Evolutionary conservation across 2,888 invertebrate genomes (phyloP).

Genomic region (Dicranocentrus wangi): DNA sequence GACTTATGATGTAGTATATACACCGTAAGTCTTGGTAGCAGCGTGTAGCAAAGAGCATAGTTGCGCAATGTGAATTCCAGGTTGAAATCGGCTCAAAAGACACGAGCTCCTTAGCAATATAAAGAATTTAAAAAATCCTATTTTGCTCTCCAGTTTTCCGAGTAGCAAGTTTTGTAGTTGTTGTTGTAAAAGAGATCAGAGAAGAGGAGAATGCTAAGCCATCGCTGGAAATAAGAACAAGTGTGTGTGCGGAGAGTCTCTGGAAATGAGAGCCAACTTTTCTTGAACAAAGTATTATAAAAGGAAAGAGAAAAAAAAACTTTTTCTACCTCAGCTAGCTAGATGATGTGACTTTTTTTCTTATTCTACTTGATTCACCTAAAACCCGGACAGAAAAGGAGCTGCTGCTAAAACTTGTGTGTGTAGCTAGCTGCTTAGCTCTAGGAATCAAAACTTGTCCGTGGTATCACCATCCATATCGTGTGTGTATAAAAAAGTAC

Average conservation of each 20-base stretch:
- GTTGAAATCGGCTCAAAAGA: too few relatives aligned
- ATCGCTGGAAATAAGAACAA: background rate
- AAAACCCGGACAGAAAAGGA: background rate
- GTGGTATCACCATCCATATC: too few relatives aligned
- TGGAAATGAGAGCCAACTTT: constrained; percentile 12
- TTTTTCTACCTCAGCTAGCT: background rate
- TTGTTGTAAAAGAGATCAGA: constrained; percentile 3
- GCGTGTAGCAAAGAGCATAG: too few relatives aligned
- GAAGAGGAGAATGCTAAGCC: background rate
- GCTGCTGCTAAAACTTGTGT: background rate
- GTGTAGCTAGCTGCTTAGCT: background rate
- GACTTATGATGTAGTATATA: too few relatives aligned
- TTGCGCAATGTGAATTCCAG: too few relatives aligned
- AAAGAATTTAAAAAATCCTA: constrained; percentile 5
- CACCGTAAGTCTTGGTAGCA: too few relatives aligned
- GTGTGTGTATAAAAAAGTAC: background rate
- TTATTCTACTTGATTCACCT: background rate
- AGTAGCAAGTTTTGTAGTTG: background rate
- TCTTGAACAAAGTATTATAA: too few relatives aligned
- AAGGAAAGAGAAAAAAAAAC: background rate
- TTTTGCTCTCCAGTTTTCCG: background rate
- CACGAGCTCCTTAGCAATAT: too few relatives aligned
- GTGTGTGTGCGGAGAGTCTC: background rate
- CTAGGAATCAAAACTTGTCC: constrained; percentile 4
- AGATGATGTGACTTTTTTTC: constrained; percentile 18